Evolutionary conservation across 1,140 invertebrate genomes (phyloP), one percentile per base, ranked within the genome.

Genomic region (Atta colombica): DNA sequence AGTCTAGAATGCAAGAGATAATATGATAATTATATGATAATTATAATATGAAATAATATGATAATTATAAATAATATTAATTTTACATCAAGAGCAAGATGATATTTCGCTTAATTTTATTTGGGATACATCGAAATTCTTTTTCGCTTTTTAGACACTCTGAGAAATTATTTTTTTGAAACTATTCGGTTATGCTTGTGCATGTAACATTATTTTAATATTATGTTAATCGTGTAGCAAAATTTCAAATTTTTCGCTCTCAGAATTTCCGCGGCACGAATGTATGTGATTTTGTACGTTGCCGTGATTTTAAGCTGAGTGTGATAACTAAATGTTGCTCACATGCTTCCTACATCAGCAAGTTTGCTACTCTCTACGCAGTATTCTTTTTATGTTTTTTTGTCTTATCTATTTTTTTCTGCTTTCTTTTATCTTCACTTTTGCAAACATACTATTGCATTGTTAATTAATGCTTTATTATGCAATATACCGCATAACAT

Each of bases 141-240:
- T 60, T 74, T 82, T 82, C 63, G 80, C 68, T 82, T 60, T 18
- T 61, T 53, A 61, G 80, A 82, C 74, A 74, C 68, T 82, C 68
- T 74, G 69, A 74, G 68, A 61, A 82, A 60, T 61, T 31, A 12
- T 60, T 82, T 60, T 82, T 82, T 25, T 14, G 5, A 45, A 7
- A 49, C 3, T 14, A 58, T 82, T 60, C 3, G 12, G n/a, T 45
- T 49, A 58, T 28, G 53, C 3, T 21, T 72, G 28, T 82, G 53
- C 53, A 60, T 71, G 63, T 31, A 8, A 28, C 10, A 3, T 77
- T 63, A 7, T 61, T 18, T 63, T 61, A n/a, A 45, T 16, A 14
- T 49, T 10, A 10, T 63, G 12, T 45, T 45, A 35, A 66, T 53
- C 2, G 2, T 14, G 12, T 66, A 25, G n/a, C 12, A 72, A 74